A percentile compares a stretch with the other conserved stretches of the same genome.
Conservation (phyloP, 2,113 vertebrate genomes). For the Ailuropoda melanoleuca region DNA sequence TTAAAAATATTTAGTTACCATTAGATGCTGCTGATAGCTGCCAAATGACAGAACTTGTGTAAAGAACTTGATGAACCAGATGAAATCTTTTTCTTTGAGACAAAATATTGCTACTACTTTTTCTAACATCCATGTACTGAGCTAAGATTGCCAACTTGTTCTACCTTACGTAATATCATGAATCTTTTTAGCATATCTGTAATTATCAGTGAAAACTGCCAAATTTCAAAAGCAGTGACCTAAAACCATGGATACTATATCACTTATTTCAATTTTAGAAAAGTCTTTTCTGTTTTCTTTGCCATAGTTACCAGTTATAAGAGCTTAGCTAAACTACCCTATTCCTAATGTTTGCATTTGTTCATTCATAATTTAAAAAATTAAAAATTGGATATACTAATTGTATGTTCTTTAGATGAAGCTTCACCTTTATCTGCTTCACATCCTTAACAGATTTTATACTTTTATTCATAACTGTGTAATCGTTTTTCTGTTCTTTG, state of each 20-base stretch:
- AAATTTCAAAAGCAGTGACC: neutral
- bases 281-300: neutral
- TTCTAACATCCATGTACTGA: neutral
- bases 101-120: neutral
- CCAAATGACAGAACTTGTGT: neutral
- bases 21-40: neutral
- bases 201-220: neutral
- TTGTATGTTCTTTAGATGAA: slow-evolving; percentile 60
- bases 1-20: neutral
- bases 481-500: neutral
- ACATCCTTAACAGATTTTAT: slow-evolving; percentile 37
- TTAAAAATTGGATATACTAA: slow-evolving; percentile 46
- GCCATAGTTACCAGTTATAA: neutral
- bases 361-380: slow-evolving; percentile 64
- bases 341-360: slow-evolving; percentile 15
- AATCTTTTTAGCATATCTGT: neutral
- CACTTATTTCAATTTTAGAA: neutral
- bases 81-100: neutral
- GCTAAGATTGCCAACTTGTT: neutral
- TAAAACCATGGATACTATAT: neutral
- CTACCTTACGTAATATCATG: neutral
- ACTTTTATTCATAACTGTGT: slow-evolving; percentile 27
- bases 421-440: slow-evolving; percentile 56
- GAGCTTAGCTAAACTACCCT: neutral
- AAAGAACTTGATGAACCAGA: neutral